phyloP scores from a whole-genome alignment of 2,888 invertebrate genomes.

The Chymomyza fuscimana region DNA sequence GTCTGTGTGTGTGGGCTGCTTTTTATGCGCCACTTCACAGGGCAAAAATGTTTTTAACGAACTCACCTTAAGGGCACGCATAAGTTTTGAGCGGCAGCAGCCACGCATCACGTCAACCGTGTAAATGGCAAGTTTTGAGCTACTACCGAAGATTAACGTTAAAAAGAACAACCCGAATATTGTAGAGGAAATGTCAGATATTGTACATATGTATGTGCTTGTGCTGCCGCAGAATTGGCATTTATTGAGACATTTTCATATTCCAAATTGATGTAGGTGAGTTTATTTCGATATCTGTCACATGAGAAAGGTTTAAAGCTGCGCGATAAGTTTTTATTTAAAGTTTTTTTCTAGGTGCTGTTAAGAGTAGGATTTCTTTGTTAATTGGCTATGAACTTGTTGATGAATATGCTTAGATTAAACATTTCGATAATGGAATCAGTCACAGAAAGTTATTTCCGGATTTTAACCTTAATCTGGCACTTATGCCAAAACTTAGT shows the following conservation, averaged over 20 bases:
- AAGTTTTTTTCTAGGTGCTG: neutral
- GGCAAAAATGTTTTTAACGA: constrained; percentile 53
- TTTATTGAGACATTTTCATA: neutral
- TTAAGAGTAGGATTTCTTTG: too few relatives aligned
- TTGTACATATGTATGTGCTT: neutral
- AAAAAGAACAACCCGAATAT: neutral
- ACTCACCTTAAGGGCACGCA: constrained; percentile 51
- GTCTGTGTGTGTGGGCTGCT: neutral
- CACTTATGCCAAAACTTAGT: too few relatives aligned
- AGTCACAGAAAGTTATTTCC: too few relatives aligned
- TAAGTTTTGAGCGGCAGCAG: constrained; percentile 26
- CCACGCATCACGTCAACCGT: constrained; percentile 27
- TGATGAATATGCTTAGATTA: too few relatives aligned
- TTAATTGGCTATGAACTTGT: too few relatives aligned
- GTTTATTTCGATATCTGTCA: neutral
- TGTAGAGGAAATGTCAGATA: neutral
- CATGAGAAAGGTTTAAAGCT: neutral
- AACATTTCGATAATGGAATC: too few relatives aligned
- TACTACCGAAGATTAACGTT: neutral
- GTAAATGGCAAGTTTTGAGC: constrained; percentile 29
- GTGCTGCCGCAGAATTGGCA: neutral
- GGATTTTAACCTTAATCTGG: too few relatives aligned
- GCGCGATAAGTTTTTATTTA: neutral
- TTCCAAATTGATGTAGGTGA: neutral
- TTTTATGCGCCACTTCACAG: constrained; percentile 23